Base-by-base conservation (phyloP, 35 echinoderm and acorn worm genomes). In the Lytechinus pictus region DNA sequence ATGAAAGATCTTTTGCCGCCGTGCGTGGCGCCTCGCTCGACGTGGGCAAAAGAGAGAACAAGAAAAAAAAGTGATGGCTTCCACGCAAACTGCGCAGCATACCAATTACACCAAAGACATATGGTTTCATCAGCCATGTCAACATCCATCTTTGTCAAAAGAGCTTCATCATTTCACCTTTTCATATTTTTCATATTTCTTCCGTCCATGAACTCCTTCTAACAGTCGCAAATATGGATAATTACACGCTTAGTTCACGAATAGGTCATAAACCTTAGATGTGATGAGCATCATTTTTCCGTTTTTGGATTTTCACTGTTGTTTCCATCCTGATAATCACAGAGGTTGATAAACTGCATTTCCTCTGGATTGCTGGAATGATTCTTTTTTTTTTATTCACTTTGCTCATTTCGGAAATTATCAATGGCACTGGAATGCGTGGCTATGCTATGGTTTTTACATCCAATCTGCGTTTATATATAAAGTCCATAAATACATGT, bases 51-150 rank as follows among this genome's bases (percentile, higher is more conserved):
- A 79, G 66, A 79, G 66, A 79, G 16, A 79, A 79, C 12, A n/a
- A 79, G 6, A 71, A n/a, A 79, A 79, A 79, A 16, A 44, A 44
- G 33, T 44, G 33, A 79, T 79, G 66, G 66, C 66, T 79, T 79
- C 66, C 66, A 79, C 66, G 66, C 66, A 79, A 79, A 79, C 12
- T 79, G 66, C 66, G n/a, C 66, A 79, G 66, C 66, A 79, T 79
- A 79, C 66, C 66, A 79, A 79, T 79, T 79, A 79, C 66, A 24
- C 66, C 66, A 79, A 79, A 79, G 66, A 79, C 66, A 79, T 79
- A 79, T 79, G 66, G 66, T 79, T 79, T 79, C 66, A 79, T 79
- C 66, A 79, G 19, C 66, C 66, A 24, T 79, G 66, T 79, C 66
- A 79, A 79, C 6, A 79, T 79, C 66, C 66, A 79, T 79, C 66